These are phyloP conservation scores for Polymixis flavicincta DNA, from an alignment of 2,888 invertebrate species.

Conservation along the genomic window DNA sequence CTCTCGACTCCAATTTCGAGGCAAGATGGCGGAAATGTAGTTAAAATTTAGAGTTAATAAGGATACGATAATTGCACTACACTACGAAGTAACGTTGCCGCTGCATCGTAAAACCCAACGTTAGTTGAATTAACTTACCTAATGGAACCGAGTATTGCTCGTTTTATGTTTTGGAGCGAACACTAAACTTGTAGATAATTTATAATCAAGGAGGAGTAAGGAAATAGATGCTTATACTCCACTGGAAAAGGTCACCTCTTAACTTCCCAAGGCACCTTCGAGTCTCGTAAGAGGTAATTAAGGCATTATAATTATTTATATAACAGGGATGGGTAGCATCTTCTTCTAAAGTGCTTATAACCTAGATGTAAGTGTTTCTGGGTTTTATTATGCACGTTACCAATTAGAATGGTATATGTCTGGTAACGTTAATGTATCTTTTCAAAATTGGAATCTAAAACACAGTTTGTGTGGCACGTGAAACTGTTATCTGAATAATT, in stretches of 20 bases:
- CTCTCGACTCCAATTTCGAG: constrained; percentile 43
- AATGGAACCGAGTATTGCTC: constrained; percentile 68
- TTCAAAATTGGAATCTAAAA: neutral
- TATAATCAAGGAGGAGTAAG: constrained; percentile 42
- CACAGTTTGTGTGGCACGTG: neutral
- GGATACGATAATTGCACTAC: constrained; percentile 68
- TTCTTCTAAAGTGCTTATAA: neutral
- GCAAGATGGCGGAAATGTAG: constrained; percentile 54
- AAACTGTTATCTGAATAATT: too few relatives aligned
- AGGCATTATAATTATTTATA: neutral
- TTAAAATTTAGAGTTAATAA: constrained; percentile 63
- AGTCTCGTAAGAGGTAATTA: neutral
- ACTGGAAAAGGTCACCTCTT: constrained; percentile 8
- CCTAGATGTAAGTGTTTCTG: neutral
- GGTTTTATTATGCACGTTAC: neutral
- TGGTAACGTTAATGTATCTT: too few relatives aligned
- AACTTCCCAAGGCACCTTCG: neutral
- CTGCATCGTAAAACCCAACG: constrained; percentile 68
- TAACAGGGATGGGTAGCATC: neutral
- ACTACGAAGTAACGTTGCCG: constrained; percentile 54
- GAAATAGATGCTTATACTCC: constrained; percentile 24
- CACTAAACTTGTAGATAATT: constrained; percentile 58
- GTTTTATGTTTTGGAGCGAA: constrained; percentile 58
- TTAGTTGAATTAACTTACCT: constrained; percentile 71
- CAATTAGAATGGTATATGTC: neutral